Base-by-base conservation (phyloP, 2,113 vertebrate species). In the Rostratula benghalensis region DNA sequence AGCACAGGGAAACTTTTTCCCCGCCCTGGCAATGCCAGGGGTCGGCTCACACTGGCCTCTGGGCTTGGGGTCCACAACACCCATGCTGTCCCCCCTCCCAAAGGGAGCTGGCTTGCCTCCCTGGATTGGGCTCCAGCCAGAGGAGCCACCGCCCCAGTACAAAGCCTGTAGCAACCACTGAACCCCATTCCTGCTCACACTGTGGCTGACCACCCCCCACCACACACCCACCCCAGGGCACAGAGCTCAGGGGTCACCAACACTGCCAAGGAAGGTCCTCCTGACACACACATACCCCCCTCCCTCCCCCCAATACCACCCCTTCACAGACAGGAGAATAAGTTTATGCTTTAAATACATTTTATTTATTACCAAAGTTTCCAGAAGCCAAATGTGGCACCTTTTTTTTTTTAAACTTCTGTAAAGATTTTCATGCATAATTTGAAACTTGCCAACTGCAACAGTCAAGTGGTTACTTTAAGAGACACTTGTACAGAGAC, bases 301-400 rank as follows among this genome's bases (percentile, higher is more conserved):
- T 11, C 13, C 17, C 5, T 3, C 31, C 31, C 14, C 48, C 43
- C 65, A 13, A 8, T 54, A 46, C 1, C 33, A 15, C 24, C 83
- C 91, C 59, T 41, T 69, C 24, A 89, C 7, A 82, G 87, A 95
- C 48, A 82, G 3, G 2, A 95, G 68, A 79, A 96, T 93, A 94
- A 43, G 48, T 59, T 92, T 84, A 95, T 93, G 97, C 93, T 96
- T 97, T 91, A 95, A 87, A 89, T 88, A 96, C 3, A 23, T 97
- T 97, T 96, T 97, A 96, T 97, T 97, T 95, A 91, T 97, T 94
- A 97, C 83, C 94, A 97, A 96, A 97, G 70, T 86, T 97, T 97
- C 95, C 96, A 95, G 19, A 96, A 94, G 94, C 97, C 92, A 17
- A 90, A 93, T 73, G 41, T 80, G 95, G 96, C 94, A 68, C 46